These are phyloP conservation scores for Pyrgilauda ruficollis DNA, from an alignment of 2,113 vertebrate genomes.

Conservation along the genomic window DNA sequence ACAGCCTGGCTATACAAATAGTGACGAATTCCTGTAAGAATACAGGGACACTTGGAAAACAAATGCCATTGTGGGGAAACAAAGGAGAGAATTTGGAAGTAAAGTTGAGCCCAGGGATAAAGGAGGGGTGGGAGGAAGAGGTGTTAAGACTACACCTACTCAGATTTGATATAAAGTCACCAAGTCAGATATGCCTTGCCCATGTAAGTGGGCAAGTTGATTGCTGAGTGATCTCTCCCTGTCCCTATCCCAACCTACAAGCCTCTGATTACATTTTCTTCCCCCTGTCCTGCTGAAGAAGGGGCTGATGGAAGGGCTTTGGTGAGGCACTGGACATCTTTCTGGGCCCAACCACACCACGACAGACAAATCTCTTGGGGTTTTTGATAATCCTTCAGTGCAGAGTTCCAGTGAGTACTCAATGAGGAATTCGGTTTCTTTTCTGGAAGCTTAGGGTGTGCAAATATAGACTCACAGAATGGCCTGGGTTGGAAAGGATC, in stretches of 20 bases:
- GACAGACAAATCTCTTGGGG: background rate
- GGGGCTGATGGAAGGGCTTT: background rate
- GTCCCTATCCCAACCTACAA: background rate
- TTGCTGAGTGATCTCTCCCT: background rate
- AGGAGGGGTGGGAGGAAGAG: background rate
- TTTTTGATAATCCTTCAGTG: background rate
- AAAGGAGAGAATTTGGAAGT: background rate
- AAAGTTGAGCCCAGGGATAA: background rate
- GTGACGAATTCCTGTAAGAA: background rate
- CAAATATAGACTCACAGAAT: background rate
- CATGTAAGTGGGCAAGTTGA: background rate
- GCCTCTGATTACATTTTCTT: background rate
- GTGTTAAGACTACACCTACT: background rate
- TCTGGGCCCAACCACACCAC: background rate
- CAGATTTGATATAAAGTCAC: background rate
- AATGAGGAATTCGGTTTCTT: background rate
- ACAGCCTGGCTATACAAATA: background rate
- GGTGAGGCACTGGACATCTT: background rate
- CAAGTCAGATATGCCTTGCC: rapidly evolving
- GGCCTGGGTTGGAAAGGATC: background rate
- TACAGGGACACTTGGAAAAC: background rate
- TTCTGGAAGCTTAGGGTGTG: background rate
- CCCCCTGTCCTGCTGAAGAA: background rate
- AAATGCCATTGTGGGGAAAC: background rate
- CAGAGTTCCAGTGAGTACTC: background rate